Evolutionary conservation across 2,888 invertebrate genomes (phyloP).

Genomic region (Luffia ferchaultella): DNA sequence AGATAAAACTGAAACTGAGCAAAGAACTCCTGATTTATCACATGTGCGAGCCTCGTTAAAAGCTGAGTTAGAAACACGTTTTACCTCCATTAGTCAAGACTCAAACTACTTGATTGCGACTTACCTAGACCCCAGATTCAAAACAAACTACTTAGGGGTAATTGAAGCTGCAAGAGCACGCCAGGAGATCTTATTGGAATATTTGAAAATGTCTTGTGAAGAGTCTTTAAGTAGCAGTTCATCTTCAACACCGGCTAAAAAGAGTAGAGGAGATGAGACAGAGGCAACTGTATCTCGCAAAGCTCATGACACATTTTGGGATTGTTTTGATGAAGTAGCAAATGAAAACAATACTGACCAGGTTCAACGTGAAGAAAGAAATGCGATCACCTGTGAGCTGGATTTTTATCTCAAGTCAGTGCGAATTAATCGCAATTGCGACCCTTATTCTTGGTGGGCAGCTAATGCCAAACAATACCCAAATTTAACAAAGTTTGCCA

Average conservation of each 20-base stretch:
- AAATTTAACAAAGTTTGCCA: constrained; percentile 1
- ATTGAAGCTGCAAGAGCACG: neutral
- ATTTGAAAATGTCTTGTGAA: neutral
- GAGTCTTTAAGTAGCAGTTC: neutral
- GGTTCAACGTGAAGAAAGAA: neutral
- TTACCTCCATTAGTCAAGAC: neutral
- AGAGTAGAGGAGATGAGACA: neutral
- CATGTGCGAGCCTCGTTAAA: neutral
- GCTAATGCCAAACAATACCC: constrained; percentile 1
- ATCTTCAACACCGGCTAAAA: neutral
- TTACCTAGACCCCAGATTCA: neutral
- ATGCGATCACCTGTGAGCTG: neutral
- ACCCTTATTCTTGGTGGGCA: neutral
- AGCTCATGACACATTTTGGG: constrained; percentile 2
- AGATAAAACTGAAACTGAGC: neutral
- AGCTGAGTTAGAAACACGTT: neutral
- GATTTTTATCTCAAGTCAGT: neutral
- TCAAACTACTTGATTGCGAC: neutral
- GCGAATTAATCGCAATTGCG: neutral
- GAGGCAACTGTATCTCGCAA: neutral
- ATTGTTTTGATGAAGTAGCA: neutral
- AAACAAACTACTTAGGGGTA: neutral
- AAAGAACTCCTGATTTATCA: neutral
- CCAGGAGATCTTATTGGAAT: neutral
- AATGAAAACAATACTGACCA: neutral